Conservation (phyloP, 2,888 invertebrate genomes). For the Tupiocoris notatus region DNA sequence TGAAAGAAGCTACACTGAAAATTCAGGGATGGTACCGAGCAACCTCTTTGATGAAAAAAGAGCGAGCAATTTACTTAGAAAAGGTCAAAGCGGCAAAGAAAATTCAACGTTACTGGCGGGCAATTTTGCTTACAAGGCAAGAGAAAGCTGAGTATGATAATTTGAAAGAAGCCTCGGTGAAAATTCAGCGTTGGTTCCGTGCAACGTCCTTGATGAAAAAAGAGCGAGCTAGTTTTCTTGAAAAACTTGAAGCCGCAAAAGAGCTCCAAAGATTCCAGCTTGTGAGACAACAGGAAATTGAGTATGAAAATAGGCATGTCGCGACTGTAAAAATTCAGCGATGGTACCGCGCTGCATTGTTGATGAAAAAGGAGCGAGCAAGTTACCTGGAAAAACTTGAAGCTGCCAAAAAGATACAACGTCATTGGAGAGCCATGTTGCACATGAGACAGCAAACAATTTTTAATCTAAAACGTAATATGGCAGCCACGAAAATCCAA, state of each 20-base stretch:
- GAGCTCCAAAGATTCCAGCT: not conserved
- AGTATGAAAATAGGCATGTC: not conserved
- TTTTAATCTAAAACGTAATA: not conserved
- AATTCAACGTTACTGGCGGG: conserved; percentile 1
- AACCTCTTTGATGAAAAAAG: not conserved
- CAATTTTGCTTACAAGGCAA: not conserved
- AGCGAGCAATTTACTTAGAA: not conserved
- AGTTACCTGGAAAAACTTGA: not conserved
- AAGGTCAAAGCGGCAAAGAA: not conserved
- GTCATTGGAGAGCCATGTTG: conserved; percentile 6
- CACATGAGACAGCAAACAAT: not conserved
- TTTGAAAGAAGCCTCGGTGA: not conserved
- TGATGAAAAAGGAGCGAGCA: not conserved
- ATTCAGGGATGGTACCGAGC: conserved; percentile 15
- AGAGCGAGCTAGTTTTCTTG: not conserved
- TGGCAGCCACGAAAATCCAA: conserved; percentile 36
- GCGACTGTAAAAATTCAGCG: conserved; percentile 21
- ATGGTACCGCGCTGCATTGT: conserved; percentile 11
- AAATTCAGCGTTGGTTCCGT: conserved; percentile 27
- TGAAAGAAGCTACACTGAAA: not conserved
- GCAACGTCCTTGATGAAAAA: conserved; percentile 9
- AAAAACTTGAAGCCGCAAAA: conserved; percentile 1
- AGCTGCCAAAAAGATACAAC: conserved; percentile 23
- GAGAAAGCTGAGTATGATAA: not conserved
- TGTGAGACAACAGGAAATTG: not conserved